Conservation (phyloP, 2,797 vertebrate species). For the Basileuterus tristriatus region DNA sequence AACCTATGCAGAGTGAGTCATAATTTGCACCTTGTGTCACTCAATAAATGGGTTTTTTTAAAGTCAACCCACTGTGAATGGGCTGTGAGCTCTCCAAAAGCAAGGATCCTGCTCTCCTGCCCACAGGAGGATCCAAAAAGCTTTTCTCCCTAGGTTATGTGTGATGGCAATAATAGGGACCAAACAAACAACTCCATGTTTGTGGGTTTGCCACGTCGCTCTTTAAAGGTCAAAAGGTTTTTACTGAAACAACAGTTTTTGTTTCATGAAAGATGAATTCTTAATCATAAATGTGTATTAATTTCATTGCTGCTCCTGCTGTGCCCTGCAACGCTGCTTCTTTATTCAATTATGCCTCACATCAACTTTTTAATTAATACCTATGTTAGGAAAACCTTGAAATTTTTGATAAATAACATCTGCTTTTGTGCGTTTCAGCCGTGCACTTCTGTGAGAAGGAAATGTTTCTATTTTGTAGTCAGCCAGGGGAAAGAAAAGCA, state of each 20-base stretch:
- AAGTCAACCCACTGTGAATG: constrained; percentile 48
- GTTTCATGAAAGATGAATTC: neutral
- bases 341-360: neutral
- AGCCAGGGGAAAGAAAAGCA: constrained; percentile 23
- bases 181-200: neutral
- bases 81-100: constrained; percentile 13
- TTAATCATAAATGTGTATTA: neutral
- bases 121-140: constrained; percentile 15
- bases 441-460: neutral
- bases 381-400: constrained; percentile 12
- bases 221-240: constrained; percentile 17
- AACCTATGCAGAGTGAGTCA: constrained; percentile 66
- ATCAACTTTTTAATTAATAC: constrained; percentile 26
- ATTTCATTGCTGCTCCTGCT: neutral
- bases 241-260: neutral
- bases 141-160: neutral
- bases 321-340: neutral
- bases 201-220: neutral
- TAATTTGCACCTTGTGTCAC: constrained; percentile 45
- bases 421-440: constrained; percentile 6
- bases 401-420: constrained; percentile 26
- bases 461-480: constrained; percentile 7
- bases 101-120: constrained; percentile 5
- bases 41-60: constrained; percentile 55
- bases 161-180: neutral